Conservation (phyloP, 2,797 vertebrate species). For the Perodicticus potto region DNA sequence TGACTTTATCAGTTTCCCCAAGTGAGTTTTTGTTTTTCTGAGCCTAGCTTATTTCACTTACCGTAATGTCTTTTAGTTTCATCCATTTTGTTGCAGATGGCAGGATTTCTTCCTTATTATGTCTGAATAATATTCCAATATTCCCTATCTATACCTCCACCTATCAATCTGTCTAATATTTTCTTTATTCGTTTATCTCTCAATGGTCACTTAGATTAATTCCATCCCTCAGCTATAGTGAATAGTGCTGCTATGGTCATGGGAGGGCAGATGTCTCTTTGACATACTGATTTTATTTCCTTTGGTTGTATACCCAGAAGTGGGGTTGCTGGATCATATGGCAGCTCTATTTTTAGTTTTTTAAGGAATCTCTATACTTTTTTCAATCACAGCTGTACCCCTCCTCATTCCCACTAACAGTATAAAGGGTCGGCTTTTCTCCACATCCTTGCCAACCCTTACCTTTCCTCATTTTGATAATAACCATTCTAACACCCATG, state of each 20-base stretch:
- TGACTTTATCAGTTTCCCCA: neutral
- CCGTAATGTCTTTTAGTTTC: neutral
- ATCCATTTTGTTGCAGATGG: neutral
- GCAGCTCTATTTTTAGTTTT: neutral
- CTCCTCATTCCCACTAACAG: neutral
- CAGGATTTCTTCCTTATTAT: neutral
- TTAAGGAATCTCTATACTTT: neutral
- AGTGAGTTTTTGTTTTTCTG: neutral
- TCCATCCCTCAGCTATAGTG: neutral
- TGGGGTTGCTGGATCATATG: neutral
- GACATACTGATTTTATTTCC: neutral
- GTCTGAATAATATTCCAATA: neutral
- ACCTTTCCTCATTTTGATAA: neutral
- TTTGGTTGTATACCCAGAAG: neutral
- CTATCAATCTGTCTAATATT: neutral
- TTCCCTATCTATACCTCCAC: neutral
- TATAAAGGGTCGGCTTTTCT: neutral
- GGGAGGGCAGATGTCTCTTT: neutral
- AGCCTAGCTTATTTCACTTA: neutral
- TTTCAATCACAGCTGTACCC: neutral
- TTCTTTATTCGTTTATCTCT: neutral
- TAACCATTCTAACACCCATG: accelerated
- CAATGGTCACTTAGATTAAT: neutral
- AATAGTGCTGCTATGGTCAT: neutral
- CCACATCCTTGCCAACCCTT: neutral